Percentiles rank a stretch among this genome's conserved stretches.
phyloP scores from a whole-genome alignment of 2,888 invertebrate genomes.

The Syrphus vitripennis region DNA sequence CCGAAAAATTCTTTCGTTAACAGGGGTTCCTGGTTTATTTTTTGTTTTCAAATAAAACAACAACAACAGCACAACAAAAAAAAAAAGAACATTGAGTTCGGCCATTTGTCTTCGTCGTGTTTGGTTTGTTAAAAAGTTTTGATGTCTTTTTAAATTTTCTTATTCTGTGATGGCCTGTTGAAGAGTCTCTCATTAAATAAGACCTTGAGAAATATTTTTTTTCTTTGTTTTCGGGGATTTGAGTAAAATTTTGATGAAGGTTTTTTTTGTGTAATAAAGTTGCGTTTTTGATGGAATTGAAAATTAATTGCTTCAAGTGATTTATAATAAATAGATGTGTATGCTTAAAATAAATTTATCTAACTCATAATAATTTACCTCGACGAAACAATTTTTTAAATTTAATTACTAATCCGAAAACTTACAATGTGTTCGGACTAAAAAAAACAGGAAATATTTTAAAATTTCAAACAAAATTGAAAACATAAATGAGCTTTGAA shows the following conservation, averaged over 20 bases:
- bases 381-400: too few species aligned
- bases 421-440: too few species aligned
- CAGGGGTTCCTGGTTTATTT: background rate
- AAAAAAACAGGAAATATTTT: too few species aligned
- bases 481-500: too few species aligned
- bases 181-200: conserved; percentile 39
- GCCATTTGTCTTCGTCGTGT: conserved; percentile 51
- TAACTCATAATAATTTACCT: too few species aligned
- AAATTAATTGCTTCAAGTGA: background rate
- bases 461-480: too few species aligned
- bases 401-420: too few species aligned
- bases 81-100: background rate
- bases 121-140: conserved; percentile 42
- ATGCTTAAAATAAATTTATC: too few species aligned
- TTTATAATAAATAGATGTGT: too few species aligned
- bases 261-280: background rate
- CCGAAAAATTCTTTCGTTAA: conserved; percentile 19
- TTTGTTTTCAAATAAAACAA: conserved; percentile 1
- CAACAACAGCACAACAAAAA: too few species aligned
- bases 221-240: background rate
- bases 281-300: background rate
- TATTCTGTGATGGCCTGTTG: background rate
- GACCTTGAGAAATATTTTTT: background rate
- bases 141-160: conserved; percentile 26
- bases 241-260: background rate